phyloP scores from a whole-genome alignment of 1,140 invertebrate genomes.

The Rhagoletis zephyria region DNA sequence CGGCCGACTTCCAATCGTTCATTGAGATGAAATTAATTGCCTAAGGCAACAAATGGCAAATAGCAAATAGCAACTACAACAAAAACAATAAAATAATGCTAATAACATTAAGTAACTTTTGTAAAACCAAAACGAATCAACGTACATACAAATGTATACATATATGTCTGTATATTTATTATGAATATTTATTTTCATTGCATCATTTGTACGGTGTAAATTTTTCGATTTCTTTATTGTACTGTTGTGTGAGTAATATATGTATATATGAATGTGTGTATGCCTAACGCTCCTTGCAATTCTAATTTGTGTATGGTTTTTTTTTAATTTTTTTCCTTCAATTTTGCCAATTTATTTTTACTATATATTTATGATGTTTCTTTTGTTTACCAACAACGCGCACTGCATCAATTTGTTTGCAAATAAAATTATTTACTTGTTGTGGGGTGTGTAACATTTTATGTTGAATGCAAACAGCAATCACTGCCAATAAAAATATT shows the following conservation, averaged over 20 bases:
- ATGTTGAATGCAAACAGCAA: neutral
- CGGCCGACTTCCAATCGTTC: neutral
- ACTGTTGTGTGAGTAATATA: neutral
- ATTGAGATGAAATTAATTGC: slow-evolving; percentile 40
- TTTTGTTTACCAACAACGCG: neutral
- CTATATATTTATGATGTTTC: no score
- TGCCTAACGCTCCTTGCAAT: neutral
- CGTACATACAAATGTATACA: neutral
- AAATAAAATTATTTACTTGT: slow-evolving; percentile 34
- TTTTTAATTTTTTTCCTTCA: neutral
- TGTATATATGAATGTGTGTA: no score
- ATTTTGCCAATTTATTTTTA: neutral
- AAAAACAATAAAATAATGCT: neutral
- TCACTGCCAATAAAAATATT: slow-evolving; percentile 19
- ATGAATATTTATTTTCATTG: neutral
- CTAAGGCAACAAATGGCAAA: slow-evolving; percentile 10
- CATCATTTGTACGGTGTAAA: neutral
- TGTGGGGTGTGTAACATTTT: slow-evolving; percentile 28
- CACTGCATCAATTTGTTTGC: neutral
- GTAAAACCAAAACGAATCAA: neutral
- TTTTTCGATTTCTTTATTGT: neutral
- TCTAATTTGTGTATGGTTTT: slow-evolving; percentile 6
- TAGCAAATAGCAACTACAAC: slow-evolving; percentile 12
- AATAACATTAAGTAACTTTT: neutral
- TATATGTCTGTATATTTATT: neutral